phyloP scores from a whole-genome alignment of 2,888 invertebrate genomes.

The Synergus itoensis region DNA sequence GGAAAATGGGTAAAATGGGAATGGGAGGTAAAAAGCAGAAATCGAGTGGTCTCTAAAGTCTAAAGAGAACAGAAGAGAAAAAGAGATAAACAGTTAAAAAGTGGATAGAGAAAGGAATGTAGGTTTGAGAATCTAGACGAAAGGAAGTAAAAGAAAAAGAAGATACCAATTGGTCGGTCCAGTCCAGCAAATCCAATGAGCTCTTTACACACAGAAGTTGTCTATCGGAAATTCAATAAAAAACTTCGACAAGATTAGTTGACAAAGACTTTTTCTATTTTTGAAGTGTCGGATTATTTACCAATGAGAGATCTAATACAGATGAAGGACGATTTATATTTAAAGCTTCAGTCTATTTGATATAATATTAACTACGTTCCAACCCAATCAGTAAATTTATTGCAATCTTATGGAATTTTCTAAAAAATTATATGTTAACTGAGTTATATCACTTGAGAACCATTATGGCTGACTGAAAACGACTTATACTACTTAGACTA shows the following conservation, averaged over 20 bases:
- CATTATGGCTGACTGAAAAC: neutral
- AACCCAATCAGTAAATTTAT: neutral
- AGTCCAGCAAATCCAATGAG: slow-evolving; percentile 7
- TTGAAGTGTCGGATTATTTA: neutral
- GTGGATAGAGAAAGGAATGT: slow-evolving; percentile 30
- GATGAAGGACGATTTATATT: neutral
- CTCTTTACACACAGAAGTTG: slow-evolving; percentile 32
- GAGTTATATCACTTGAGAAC: neutral
- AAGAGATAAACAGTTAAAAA: slow-evolving; percentile 28
- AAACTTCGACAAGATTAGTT: slow-evolving; percentile 25
- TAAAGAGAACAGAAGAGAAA: slow-evolving; percentile 6
- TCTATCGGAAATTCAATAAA: slow-evolving; percentile 32
- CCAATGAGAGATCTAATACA: neutral
- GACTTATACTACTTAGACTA: neutral
- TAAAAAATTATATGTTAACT: neutral
- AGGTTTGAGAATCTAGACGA: slow-evolving; percentile 18
- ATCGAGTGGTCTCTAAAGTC: slow-evolving; percentile 16
- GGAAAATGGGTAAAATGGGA: slow-evolving; percentile 6
- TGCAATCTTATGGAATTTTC: neutral
- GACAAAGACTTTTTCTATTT: slow-evolving; percentile 19
- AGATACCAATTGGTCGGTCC: slow-evolving; percentile 22
- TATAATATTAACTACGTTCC: neutral
- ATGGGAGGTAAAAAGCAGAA: slow-evolving; percentile 21
- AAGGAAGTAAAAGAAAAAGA: neutral
- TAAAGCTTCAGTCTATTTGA: neutral